A percentile compares a stretch with the other conserved stretches of the same genome.
These are phyloP conservation scores for Actinemys pallida DNA, from an alignment of 2,113 vertebrate genomes.

Conservation along the genomic window DNA sequence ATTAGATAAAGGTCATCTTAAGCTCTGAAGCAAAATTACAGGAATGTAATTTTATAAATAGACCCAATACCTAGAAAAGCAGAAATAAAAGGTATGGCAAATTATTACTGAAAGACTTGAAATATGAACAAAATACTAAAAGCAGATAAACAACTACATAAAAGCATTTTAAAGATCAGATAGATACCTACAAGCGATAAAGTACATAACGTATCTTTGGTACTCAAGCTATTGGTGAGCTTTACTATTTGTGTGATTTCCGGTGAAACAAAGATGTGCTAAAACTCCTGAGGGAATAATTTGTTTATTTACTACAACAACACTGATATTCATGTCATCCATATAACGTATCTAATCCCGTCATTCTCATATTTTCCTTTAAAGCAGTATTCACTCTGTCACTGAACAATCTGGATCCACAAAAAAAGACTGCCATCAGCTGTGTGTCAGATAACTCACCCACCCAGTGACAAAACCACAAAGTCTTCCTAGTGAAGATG, in stretches of 20 bases:
- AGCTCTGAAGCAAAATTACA: conserved; percentile 8
- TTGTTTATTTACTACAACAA: not conserved
- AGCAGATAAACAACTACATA: not conserved
- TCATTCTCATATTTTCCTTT: conserved; percentile 5
- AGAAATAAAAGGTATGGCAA: not conserved
- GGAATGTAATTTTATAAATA: not conserved
- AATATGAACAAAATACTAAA: not conserved
- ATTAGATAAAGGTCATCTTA: conserved; percentile 26
- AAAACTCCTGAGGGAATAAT: not conserved
- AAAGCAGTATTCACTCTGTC: not conserved
- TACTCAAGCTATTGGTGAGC: conserved; percentile 30
- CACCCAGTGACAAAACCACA: not conserved
- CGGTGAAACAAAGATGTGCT: not conserved
- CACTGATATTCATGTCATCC: not conserved
- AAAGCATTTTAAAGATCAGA: conserved; percentile 30
- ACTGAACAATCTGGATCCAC: not conserved
- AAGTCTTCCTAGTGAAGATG: not conserved
- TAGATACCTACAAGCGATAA: conserved; percentile 7
- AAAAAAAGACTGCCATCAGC: not conserved
- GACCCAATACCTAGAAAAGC: not conserved
- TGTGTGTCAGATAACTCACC: not conserved
- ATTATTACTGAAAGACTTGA: not conserved
- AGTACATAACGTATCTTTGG: conserved; percentile 13
- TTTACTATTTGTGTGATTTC: not conserved
- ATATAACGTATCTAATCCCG: not conserved